Percentiles rank a stretch among this genome's conserved stretches.
Conservation (phyloP, 2,113 vertebrate genomes). For the Pygathrix nemaeus region DNA sequence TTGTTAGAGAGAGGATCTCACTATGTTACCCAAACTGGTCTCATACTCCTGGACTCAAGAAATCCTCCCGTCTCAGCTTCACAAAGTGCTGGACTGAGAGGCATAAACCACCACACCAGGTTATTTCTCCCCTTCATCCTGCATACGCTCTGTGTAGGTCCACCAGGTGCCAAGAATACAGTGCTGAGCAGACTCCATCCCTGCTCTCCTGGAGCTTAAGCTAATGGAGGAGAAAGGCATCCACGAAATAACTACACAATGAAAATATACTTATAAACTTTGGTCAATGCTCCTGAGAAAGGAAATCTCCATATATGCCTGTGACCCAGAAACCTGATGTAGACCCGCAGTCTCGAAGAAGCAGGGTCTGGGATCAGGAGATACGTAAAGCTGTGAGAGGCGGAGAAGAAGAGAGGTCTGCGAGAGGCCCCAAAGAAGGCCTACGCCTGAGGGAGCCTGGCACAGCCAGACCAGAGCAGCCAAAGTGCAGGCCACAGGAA, state of each 20-base stretch:
- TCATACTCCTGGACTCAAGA: no score
- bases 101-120: no score
- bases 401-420: no score
- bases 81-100: no score
- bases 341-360: background rate
- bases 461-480: background rate
- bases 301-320: background rate
- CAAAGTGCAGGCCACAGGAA: background rate
- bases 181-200: background rate
- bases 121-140: background rate
- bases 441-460: background rate
- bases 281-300: background rate
- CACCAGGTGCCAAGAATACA: background rate
- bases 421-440: background rate
- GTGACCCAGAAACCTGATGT: background rate
- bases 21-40: no score
- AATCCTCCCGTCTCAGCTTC: no score
- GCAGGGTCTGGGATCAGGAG: background rate
- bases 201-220: background rate
- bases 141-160: background rate
- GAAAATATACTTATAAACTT: background rate
- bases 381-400: background rate
- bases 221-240: background rate
- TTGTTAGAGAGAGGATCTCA: no score
- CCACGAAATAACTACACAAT: background rate